These are phyloP conservation scores for Drosophila paramelanica DNA, from an alignment of 2,888 invertebrate species.

Conservation along the genomic window DNA sequence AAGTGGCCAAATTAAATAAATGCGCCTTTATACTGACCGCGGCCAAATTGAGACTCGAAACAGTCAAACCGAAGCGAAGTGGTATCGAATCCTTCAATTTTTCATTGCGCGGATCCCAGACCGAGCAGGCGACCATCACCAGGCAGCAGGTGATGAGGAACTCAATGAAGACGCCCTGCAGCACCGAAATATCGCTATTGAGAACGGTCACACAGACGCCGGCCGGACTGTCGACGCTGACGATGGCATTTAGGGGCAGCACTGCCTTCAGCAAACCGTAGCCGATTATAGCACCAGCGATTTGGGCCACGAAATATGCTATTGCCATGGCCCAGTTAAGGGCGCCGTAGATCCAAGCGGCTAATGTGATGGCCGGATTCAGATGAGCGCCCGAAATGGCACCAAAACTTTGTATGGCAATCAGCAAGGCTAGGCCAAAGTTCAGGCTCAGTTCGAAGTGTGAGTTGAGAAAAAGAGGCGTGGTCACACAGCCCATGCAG, in stretches of 20 bases:
- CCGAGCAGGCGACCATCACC: slow-evolving; percentile 88
- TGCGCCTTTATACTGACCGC: slow-evolving; percentile 86
- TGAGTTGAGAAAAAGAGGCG: slow-evolving; percentile 73
- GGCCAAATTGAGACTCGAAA: slow-evolving; percentile 88
- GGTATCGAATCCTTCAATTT: slow-evolving; percentile 88
- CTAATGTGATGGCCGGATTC: slow-evolving; percentile 90
- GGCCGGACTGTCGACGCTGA: slow-evolving; percentile 65
- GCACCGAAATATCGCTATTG: slow-evolving; percentile 85
- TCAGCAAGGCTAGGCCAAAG: slow-evolving; percentile 89
- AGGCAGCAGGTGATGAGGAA: slow-evolving; percentile 88
- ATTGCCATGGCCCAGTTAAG: slow-evolving; percentile 84
- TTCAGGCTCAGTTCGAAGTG: slow-evolving; percentile 78
- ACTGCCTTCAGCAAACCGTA: slow-evolving; percentile 88
- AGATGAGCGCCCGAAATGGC: slow-evolving; percentile 91
- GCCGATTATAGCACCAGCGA: slow-evolving; percentile 88
- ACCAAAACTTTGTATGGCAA: slow-evolving; percentile 89
- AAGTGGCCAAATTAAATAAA: not conserved
- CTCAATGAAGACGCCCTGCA: slow-evolving; percentile 88
- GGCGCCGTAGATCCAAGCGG: slow-evolving; percentile 85
- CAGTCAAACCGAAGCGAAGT: slow-evolving; percentile 88
- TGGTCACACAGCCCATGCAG: slow-evolving; percentile 88
- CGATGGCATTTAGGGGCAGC: slow-evolving; percentile 83
- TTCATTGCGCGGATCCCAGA: slow-evolving; percentile 90
- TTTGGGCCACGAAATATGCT: slow-evolving; percentile 88
- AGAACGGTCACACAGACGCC: slow-evolving; percentile 87